Evolutionary conservation across 2,797 vertebrate genomes (phyloP).

Genomic region (Etheostoma nigrum): DNA sequence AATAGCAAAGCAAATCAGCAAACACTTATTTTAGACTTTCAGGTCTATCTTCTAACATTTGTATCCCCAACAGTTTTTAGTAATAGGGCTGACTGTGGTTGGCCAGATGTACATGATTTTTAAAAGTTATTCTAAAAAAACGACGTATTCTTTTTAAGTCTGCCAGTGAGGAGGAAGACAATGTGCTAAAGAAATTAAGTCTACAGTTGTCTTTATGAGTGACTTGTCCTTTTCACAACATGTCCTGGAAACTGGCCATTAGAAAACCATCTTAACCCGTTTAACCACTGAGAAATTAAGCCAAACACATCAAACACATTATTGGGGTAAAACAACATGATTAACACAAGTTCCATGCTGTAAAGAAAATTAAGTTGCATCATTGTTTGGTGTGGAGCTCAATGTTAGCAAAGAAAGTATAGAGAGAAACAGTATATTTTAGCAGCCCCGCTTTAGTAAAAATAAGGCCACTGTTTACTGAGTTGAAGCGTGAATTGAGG

Average conservation of each 20-base stretch:
- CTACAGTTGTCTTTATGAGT: slow-evolving; percentile 50
- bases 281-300: slow-evolving; percentile 51
- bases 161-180: slow-evolving; percentile 17
- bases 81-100: slow-evolving; percentile 15
- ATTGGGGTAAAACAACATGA: slow-evolving; percentile 50
- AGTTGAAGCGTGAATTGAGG: slow-evolving; percentile 46
- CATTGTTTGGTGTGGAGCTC: slow-evolving; percentile 40
- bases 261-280: slow-evolving; percentile 53
- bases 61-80: background rate
- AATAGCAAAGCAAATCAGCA: slow-evolving; percentile 49
- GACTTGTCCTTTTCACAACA: slow-evolving; percentile 51
- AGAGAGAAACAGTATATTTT: slow-evolving; percentile 43
- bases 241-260: slow-evolving; percentile 58
- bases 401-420: slow-evolving; percentile 33
- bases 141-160: background rate
- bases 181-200: slow-evolving; percentile 51
- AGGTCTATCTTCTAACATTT: slow-evolving; percentile 15
- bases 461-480: slow-evolving; percentile 69
- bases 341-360: slow-evolving; percentile 52
- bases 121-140: slow-evolving; percentile 27
- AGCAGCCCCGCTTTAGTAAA: slow-evolving; percentile 41
- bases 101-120: slow-evolving; percentile 7
- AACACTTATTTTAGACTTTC: slow-evolving; percentile 43
- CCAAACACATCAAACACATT: slow-evolving; percentile 63
- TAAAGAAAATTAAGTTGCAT: slow-evolving; percentile 59